Evolutionary conservation across 2,888 invertebrate species (phyloP), one percentile per base, ranked within the genome.

Genomic region (Athripsodes cinereus): DNA sequence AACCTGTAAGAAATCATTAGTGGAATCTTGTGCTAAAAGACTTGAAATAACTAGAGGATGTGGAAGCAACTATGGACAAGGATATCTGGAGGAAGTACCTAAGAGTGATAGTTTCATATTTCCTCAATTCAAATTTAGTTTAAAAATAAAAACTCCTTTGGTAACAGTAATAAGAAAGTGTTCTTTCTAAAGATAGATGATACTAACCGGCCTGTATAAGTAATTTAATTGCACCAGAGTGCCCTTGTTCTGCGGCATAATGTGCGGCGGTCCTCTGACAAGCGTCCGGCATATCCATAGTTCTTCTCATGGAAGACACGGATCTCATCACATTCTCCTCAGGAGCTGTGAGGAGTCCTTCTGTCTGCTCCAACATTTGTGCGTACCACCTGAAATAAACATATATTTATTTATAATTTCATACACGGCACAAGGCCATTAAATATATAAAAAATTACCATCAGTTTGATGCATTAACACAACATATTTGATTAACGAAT

Each of bases 221-320:
- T 60, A 85, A 73, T 54, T 79, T 75, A 0, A 86, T 79, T 68
- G 85, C 82, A 52, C 79, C 82, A 52, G 75, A 67, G 68, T 85
- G 82, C 0, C 87, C 86, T 66, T 82, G 81, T 62, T 84, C 83
- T 13, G 85, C 83, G 21, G 88, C 88, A 76, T 90, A 89, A 70
- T 89, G 88, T 56, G 89, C 70, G 1, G 88, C 86, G 59, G 86
- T 85, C 66, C 83, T 79, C 64, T 82, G 82, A 66, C 80, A 82
- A 6, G 78, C 75, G 73, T 87, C 86, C 65, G 83, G 80, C 22
- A 65, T 63, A 55, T 68, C 64, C 68, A 58, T 52, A 68, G 68
- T n/a, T 72, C 73, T 1, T 67, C 65, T 0, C 68, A 65, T 0
- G 71, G 70, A 66, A 71, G 72, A 59, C 70, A 70, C 1, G 62